phyloP scores from a whole-genome alignment of 2,888 invertebrate species.

The Drosophila phalerata region DNA sequence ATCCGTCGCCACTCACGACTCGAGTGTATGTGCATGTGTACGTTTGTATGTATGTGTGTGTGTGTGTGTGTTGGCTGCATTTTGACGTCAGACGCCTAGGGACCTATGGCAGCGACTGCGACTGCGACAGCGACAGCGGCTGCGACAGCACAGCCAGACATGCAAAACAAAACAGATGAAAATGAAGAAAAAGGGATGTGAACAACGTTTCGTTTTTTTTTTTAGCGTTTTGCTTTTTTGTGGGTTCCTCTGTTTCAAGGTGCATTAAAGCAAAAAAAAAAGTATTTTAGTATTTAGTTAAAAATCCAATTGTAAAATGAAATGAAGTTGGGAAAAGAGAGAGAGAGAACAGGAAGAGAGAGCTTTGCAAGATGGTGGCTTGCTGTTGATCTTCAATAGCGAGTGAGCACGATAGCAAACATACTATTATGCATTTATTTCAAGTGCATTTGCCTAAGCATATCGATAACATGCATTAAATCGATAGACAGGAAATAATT shows the following conservation, averaged over 20 bases:
- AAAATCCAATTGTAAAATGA: slow-evolving; percentile 24
- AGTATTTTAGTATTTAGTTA: slow-evolving; percentile 36
- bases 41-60: slow-evolving; percentile 22
- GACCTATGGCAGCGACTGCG: slow-evolving; percentile 40
- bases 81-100: slow-evolving; percentile 77
- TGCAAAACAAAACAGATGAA: slow-evolving; percentile 64
- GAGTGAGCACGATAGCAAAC: neutral
- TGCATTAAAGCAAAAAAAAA: slow-evolving; percentile 35
- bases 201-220: slow-evolving; percentile 26
- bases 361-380: slow-evolving; percentile 7
- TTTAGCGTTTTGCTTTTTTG: slow-evolving; percentile 26
- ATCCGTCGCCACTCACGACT: slow-evolving; percentile 32
- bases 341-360: neutral
- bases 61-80: slow-evolving; percentile 58
- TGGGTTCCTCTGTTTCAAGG: slow-evolving; percentile 27
- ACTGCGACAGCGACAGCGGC: slow-evolving; percentile 5
- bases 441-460: neutral
- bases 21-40: slow-evolving; percentile 27
- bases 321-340: neutral
- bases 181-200: slow-evolving; percentile 48
- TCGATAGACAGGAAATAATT: neutral
- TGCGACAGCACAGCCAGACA: slow-evolving; percentile 53
- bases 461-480: slow-evolving; percentile 5
- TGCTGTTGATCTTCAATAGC: neutral
- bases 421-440: neutral